Evolutionary conservation across 2,113 vertebrate genomes (phyloP), one percentile per base, ranked within the genome.

Genomic region (Colossoma macropomum): DNA sequence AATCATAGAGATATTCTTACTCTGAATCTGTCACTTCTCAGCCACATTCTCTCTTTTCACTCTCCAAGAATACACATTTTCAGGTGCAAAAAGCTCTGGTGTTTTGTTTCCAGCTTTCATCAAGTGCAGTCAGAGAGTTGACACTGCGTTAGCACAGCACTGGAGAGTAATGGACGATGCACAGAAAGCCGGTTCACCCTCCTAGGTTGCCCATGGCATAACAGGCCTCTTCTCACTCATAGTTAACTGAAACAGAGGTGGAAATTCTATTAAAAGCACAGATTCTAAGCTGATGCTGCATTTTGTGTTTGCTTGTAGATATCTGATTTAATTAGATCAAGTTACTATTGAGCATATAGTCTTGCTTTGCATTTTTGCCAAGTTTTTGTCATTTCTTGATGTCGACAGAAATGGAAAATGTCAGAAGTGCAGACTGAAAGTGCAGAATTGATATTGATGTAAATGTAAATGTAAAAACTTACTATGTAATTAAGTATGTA

Each of bases 1-100:
- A 84, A 74, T 65, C 15, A 81, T 70, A 34, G 38, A 19, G 23
- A 80, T 72, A 72, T 32, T 19, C 21, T 63, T 12, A 8, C 19
- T 77, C 28, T 52, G 25, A 27, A 3, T 52, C 30, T 19, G n/a
- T 72, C 60, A 73, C 59, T 50, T 4, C 52, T 73, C 28, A 34
- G 48, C 81, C 66, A 63, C 77, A 48, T 27, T 77, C 56, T 65
- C 25, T 19, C 70, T 82, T 65, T 83, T 17, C 28, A n/a, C 25
- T 74, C 32, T 79, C 30, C 45, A 59, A 80, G 28, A 83, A 50
- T 50, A 78, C 23, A 23, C 60, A 73, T 52, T 75, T 87, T 80
- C 85, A 74, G 75, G 71, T 75, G 82, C 63, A 81, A 86, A 87
- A 79, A 86, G 76, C 79, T 30, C 72, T 63, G 21, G 32, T 34